These are phyloP conservation scores for Aphaenogaster rudis DNA, from an alignment of 1,140 invertebrate species.

Conservation along the genomic window DNA sequence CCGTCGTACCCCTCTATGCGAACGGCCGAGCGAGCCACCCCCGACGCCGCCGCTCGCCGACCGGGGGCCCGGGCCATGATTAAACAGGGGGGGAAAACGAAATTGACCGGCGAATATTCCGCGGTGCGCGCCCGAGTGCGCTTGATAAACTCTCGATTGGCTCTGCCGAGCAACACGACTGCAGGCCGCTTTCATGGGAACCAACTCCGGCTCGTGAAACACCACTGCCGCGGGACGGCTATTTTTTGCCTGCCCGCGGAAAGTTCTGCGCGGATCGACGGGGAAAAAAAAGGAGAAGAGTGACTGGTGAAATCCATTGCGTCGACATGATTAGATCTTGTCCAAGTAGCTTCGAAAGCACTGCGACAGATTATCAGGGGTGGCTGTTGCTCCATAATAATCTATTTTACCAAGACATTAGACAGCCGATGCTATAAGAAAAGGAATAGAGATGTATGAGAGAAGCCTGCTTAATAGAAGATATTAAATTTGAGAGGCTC, in stretches of 20 bases:
- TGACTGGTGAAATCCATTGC: not conserved
- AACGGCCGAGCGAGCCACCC: constrained; percentile 77
- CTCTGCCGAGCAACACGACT: constrained; percentile 68
- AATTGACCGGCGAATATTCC: constrained; percentile 82
- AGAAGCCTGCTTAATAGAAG: not conserved
- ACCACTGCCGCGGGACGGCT: constrained; percentile 24
- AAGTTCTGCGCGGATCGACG: constrained; percentile 22
- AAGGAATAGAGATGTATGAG: not conserved
- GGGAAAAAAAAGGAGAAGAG: not conserved
- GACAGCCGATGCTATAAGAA: not conserved
- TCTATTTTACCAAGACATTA: not conserved
- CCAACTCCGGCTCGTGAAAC: constrained; percentile 30
- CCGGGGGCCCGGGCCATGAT: constrained; percentile 81
- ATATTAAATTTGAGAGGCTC: not conserved
- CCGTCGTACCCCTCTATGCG: constrained; percentile 49
- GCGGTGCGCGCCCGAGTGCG: constrained; percentile 59
- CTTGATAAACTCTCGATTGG: constrained; percentile 76
- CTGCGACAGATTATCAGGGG: constrained; percentile 4
- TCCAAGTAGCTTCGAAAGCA: not conserved
- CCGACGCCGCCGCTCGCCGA: constrained; percentile 77
- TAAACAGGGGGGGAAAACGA: constrained; percentile 84
- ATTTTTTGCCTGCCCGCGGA: constrained; percentile 24
- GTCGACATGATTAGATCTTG: not conserved
- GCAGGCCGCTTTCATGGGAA: constrained; percentile 68
- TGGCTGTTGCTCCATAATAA: not conserved